Base-by-base conservation (phyloP, 2,888 invertebrate genomes). In the Priocnemis perturbator region DNA sequence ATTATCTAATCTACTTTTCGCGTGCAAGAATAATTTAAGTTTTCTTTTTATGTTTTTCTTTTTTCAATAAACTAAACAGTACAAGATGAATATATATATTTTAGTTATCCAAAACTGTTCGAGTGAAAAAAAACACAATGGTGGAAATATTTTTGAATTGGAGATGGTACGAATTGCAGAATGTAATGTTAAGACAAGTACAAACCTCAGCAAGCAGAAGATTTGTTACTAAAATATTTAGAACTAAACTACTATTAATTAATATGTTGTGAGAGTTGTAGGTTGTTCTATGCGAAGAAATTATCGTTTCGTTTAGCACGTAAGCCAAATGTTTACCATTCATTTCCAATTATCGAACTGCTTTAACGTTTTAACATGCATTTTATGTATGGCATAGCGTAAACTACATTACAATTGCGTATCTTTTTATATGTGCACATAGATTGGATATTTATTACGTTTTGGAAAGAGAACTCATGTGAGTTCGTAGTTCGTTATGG, bases 181-280 rank as follows among this genome's bases (percentile, higher is more conserved):
- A 79, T 75, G 78, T 67, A 76, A 80, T 78, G 77, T 79, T 82
- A 81, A 76, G 80, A 77, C 76, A 83, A 85, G 84, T 85, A 85
- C 85, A 85, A 85, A 71, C 60, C 58, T 55, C 63, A 69, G 69
- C 63, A 62, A 73, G 62, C 62, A 64, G 70, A 67, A 19, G 47
- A 60, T 59, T 67, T 52, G 63, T 55, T 23, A 61, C 64, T 58
- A 68, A 58, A 52, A 66, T 58, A 23, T 59, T 50, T 71, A 71
- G 73, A 76, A 74, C 73, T 77, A 70, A 74, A 76, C 67, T 74
- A 74, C 69, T 71, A 76, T 37, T 77, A 79, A 81, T 70, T 69
- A 68, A 71, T 60, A 63, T 63, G 66, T 59, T 60, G 60, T 69
- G 66, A 70, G 50, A 73, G 74, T 75, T 64, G 70, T 78, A 73